Base-by-base conservation (phyloP, 2,888 invertebrate genomes). In the Desoria tigrina region DNA sequence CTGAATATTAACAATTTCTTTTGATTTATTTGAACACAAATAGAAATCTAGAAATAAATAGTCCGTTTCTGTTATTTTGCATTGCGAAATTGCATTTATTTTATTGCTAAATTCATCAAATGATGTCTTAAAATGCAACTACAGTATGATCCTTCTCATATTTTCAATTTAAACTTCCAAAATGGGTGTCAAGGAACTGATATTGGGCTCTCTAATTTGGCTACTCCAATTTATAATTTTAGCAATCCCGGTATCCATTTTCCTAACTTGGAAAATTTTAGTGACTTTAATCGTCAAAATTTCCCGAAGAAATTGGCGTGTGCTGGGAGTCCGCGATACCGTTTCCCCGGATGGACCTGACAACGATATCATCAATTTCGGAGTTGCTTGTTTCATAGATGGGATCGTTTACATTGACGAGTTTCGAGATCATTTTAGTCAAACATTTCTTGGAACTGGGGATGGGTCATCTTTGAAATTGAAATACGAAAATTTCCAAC, bases 131-230 rank as follows among this genome's bases (percentile, higher is more conserved):
- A n/a, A n/a, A n/a, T n/a, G n/a, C n/a, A n/a, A n/a, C n/a, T n/a
- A n/a, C n/a, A n/a, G n/a, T n/a, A n/a, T n/a, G n/a, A n/a, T n/a
- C n/a, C n/a, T n/a, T n/a, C n/a, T n/a, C n/a, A n/a, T n/a, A n/a
- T n/a, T n/a, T n/a, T n/a, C n/a, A n/a, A n/a, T n/a, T n/a, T n/a
- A n/a, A n/a, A n/a, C n/a, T n/a, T n/a, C n/a, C n/a, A n/a, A n/a
- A n/a, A n/a, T n/a, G n/a, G n/a, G n/a, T n/a, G n/a, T n/a, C n/a
- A n/a, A 57, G 37, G 56, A 61, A 51, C 1, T 51, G n/a, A 28
- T 65, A 26, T 1, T 65, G 9, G 65, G 65, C 9, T 28, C 26
- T 18, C 2, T 60, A 1, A 2, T 45, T 7, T 65, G 65, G 65
- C 2, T 60, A 4, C 1, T 65, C n/a, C 1, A 37, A 23, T 1